A percentile compares a stretch with the other conserved stretches of the same genome.
phyloP scores from a whole-genome alignment of 2,888 invertebrate genomes.

The Dryadula phaetusa region DNA sequence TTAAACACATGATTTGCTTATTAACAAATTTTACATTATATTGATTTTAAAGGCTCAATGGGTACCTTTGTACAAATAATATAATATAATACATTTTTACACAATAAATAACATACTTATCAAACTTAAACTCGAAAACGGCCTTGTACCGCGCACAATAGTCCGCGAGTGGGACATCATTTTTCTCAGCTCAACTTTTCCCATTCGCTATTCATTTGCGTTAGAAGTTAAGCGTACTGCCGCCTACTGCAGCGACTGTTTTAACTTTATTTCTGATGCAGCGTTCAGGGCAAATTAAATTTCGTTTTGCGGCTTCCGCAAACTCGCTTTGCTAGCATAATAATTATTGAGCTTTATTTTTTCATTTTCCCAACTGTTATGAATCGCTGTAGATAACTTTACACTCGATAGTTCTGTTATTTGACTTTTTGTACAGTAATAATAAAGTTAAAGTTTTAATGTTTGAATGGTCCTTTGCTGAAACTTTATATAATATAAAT shows the following conservation, averaged over 20 bases:
- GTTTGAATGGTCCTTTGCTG: neutral
- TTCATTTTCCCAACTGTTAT: constrained; percentile 60
- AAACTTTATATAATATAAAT: too few relatives aligned
- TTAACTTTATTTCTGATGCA: constrained; percentile 85
- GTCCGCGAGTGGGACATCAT: constrained; percentile 77
- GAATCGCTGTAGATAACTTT: constrained; percentile 62
- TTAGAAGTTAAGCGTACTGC: constrained; percentile 80
- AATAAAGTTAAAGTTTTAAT: neutral
- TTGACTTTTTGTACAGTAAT: neutral
- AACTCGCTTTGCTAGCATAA: constrained; percentile 79
- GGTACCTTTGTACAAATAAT: neutral
- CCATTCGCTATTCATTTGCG: constrained; percentile 85
- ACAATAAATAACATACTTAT: constrained; percentile 14
- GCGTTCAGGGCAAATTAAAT: constrained; percentile 84
- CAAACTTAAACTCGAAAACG: constrained; percentile 47
- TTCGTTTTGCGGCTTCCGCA: constrained; percentile 83
- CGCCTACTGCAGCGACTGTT: constrained; percentile 82
- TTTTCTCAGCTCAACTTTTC: constrained; percentile 82
- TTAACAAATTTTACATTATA: neutral
- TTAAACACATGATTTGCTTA: too few relatives aligned
- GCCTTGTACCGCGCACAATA: constrained; percentile 64
- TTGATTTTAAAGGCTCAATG: neutral
- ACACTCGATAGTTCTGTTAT: constrained; percentile 30
- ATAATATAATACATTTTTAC: neutral
- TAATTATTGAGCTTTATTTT: constrained; percentile 76